Percentiles rank a stretch among this genome's conserved stretches.
Evolutionary conservation across 2,113 vertebrate species (phyloP).

Genomic region (Ochotona curzoniae): DNA sequence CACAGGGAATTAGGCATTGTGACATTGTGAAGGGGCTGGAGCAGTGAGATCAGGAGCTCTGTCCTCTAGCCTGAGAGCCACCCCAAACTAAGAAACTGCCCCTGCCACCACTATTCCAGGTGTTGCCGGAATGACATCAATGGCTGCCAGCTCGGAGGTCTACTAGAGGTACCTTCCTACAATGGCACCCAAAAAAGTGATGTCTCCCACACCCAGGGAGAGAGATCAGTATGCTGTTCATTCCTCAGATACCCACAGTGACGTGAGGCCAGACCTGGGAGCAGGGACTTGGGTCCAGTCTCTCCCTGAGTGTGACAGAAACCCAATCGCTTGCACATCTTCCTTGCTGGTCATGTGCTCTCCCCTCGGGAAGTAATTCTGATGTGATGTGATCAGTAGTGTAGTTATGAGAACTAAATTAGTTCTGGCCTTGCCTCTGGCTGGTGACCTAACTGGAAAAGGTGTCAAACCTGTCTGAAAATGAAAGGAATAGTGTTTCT

Average conservation of each 20-base stretch:
- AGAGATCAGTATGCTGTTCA: too few relatives aligned
- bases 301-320: too few relatives aligned
- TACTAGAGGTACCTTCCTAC: not conserved
- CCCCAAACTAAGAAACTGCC: not conserved
- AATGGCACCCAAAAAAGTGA: not conserved
- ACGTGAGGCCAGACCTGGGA: too few relatives aligned
- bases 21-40: not conserved
- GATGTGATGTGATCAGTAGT: too few relatives aligned
- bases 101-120: not conserved
- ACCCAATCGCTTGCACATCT: too few relatives aligned
- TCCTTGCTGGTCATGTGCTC: too few relatives aligned
- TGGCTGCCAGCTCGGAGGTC: not conserved
- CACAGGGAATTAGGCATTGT: not conserved
- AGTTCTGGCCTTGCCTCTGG: not conserved
- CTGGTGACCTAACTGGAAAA: not conserved
- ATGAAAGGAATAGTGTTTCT: not conserved
- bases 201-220: not conserved
- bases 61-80: not conserved
- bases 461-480: not conserved
- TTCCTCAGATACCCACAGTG: too few relatives aligned
- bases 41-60: not conserved
- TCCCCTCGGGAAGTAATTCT: too few relatives aligned
- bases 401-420: not conserved
- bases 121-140: not conserved
- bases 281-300: too few relatives aligned